Evolutionary conservation across 1,140 invertebrate genomes (phyloP).

Genomic region (Drosophila sp.): DNA sequence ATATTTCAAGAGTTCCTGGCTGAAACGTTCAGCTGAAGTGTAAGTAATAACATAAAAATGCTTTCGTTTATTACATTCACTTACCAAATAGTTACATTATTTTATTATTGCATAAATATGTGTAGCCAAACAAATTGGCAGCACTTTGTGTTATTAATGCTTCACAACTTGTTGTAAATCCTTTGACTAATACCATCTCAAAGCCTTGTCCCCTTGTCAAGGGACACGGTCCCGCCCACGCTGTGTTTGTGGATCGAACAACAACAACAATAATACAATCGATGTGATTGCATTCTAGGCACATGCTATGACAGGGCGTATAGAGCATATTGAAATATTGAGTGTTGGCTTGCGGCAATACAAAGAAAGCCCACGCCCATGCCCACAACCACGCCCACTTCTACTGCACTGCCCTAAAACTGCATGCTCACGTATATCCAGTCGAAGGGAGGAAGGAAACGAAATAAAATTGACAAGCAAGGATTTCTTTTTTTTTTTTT

Average conservation of each 20-base stretch:
- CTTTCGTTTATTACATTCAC: not conserved
- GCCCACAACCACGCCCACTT: conserved; percentile 1
- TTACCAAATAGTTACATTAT: not conserved
- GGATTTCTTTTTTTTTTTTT: conserved; percentile 34
- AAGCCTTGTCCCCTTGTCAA: not conserved
- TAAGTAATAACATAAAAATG: too few species aligned
- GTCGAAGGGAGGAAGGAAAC: conserved; percentile 33
- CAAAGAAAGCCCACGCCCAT: conserved; percentile 21
- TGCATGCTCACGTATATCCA: conserved; percentile 27
- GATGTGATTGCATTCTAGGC: conserved; percentile 27
- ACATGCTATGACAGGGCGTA: conserved; percentile 21
- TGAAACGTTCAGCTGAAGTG: too few species aligned
- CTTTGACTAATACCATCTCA: not conserved
- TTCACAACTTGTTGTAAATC: not conserved
- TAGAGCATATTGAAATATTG: conserved; percentile 69
- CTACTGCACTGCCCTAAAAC: not conserved
- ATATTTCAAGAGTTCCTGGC: not conserved
- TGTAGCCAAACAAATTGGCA: not conserved
- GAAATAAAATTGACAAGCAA: conserved; percentile 63
- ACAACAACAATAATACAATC: conserved; percentile 37
- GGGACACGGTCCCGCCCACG: not conserved
- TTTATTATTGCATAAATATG: not conserved
- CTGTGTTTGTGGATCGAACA: conserved; percentile 7
- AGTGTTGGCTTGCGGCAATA: conserved; percentile 57
- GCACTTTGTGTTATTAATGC: not conserved